Conservation (phyloP, 2,888 invertebrate genomes). For the Galeruca laticollis region DNA sequence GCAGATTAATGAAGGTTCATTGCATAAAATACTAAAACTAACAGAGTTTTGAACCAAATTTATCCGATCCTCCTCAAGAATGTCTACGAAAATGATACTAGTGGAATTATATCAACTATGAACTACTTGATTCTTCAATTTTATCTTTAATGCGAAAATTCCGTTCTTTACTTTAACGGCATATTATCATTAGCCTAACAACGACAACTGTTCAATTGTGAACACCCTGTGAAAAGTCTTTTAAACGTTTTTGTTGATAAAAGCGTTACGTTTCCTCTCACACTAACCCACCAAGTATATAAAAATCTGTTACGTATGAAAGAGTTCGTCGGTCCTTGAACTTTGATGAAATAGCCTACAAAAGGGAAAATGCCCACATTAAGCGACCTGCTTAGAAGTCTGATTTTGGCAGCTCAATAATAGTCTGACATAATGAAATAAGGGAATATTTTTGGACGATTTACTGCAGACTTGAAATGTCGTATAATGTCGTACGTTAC, state of each 20-base stretch:
- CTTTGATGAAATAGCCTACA: conserved; percentile 5
- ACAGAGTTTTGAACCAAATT: no score
- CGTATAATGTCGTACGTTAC: conserved; percentile 15
- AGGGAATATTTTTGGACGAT: conserved; percentile 38
- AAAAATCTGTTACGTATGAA: not conserved
- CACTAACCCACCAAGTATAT: not conserved
- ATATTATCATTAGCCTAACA: no score
- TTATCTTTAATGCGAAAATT: no score
- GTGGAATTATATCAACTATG: no score
- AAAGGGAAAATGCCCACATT: conserved; percentile 12
- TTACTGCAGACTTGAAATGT: conserved; percentile 34
- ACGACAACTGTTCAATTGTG: no score
- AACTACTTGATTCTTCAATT: no score
- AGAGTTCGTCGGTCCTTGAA: conserved; percentile 3
- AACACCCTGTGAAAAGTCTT: no score
- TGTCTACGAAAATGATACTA: no score
- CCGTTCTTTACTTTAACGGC: no score
- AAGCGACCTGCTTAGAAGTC: conserved; percentile 19
- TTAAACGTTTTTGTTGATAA: not conserved
- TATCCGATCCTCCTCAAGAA: no score
- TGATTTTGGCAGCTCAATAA: conserved; percentile 38
- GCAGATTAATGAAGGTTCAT: no score
- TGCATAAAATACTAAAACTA: no score
- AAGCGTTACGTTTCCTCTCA: not conserved
- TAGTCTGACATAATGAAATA: conserved; percentile 20